phyloP scores from a whole-genome alignment of 37 sponge, comb jelly and placozoan genomes.

The Mnemiopsis leidyi region DNA sequence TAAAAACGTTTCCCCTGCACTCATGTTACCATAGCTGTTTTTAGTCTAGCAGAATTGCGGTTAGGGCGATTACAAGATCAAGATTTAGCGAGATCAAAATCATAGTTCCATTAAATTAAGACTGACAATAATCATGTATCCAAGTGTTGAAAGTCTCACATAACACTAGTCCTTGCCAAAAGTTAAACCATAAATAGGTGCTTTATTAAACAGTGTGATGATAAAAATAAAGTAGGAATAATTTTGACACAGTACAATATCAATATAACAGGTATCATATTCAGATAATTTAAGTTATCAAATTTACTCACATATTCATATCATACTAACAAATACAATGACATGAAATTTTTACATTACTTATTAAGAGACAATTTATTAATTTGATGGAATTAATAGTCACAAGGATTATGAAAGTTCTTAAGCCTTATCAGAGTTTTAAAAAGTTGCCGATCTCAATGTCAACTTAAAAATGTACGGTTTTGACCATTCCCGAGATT shows the following conservation, averaged over 20 bases:
- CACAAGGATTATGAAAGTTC: too few species aligned
- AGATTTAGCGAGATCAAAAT: neutral
- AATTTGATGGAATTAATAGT: neutral
- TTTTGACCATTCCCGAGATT: too few species aligned
- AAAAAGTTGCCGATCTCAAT: too few species aligned
- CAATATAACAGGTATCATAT: neutral
- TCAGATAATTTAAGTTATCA: too few species aligned
- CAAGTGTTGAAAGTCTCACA: too few species aligned
- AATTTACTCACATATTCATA: too few species aligned
- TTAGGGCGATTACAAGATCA: neutral
- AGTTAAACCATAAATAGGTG: too few species aligned
- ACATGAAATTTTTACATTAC: neutral
- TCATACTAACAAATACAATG: neutral
- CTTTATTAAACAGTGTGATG: neutral
- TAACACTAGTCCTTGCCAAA: too few species aligned
- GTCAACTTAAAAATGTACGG: too few species aligned
- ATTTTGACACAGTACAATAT: neutral
- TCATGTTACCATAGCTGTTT: slow-evolving; percentile 45
- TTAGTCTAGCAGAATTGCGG: neutral
- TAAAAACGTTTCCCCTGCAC: neutral
- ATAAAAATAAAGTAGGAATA: neutral
- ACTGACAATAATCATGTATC: neutral
- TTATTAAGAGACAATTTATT: neutral
- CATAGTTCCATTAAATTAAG: neutral
- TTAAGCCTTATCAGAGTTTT: too few species aligned